Percentiles rank a stretch among this genome's conserved stretches.
Evolutionary conservation across 2,888 invertebrate species (phyloP).

Genomic region (Ganaspis brasiliensis): DNA sequence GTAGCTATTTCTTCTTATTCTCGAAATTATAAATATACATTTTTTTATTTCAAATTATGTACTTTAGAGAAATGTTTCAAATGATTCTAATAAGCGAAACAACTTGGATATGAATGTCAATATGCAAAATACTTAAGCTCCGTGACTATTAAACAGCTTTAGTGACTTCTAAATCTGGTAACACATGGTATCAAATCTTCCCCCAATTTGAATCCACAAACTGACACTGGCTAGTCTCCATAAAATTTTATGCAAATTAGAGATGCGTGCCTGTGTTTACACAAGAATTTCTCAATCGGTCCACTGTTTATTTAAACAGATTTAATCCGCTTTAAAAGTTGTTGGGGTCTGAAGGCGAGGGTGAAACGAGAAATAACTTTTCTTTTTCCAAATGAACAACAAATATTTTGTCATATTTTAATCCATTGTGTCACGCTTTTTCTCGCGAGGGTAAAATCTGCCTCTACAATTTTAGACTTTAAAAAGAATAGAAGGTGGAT

Average conservation of each 20-base stretch:
- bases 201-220: neutral
- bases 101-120: neutral
- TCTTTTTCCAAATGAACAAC: slow-evolving; percentile 5
- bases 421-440: neutral
- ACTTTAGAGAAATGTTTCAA: neutral
- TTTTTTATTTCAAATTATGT: neutral
- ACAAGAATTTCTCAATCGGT: slow-evolving; percentile 60
- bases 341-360: slow-evolving; percentile 2
- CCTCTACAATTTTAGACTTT: too few species aligned
- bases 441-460: neutral
- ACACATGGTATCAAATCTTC: slow-evolving; percentile 52
- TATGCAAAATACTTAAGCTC: slow-evolving; percentile 2
- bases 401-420: neutral
- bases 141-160: slow-evolving; percentile 2
- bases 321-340: slow-evolving; percentile 42
- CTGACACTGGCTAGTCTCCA: slow-evolving; percentile 23
- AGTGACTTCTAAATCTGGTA: slow-evolving; percentile 45
- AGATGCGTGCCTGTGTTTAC: slow-evolving; percentile 59
- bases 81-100: neutral
- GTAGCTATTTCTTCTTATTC: too few species aligned
- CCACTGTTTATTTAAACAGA: slow-evolving; percentile 70
- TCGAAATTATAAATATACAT: too few species aligned
- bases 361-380: slow-evolving; percentile 12
- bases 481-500: too few species aligned
- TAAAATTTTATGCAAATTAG: slow-evolving; percentile 56